Percentiles rank a stretch among this genome's conserved stretches.
These are phyloP conservation scores for Omphaloscelis lunosa DNA, from an alignment of 2,888 invertebrate genomes.

Conservation along the genomic window DNA sequence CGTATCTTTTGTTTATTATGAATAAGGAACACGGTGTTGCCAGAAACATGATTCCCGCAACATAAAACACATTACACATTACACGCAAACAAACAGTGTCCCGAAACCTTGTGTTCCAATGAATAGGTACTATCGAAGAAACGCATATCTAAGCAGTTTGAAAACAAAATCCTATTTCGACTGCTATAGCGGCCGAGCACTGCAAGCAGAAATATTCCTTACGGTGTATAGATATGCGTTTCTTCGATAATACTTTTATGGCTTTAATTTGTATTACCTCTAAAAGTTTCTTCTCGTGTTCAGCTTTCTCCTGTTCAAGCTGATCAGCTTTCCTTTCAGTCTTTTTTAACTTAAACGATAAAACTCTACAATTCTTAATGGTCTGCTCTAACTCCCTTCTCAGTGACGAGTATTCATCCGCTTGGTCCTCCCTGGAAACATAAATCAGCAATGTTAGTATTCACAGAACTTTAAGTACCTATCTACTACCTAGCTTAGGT, in stretches of 20 bases:
- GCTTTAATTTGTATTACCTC: constrained; percentile 75
- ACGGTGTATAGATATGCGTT: too few species aligned
- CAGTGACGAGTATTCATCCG: constrained; percentile 98
- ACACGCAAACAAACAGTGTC: too few species aligned
- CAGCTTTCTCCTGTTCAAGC: constrained; percentile 95
- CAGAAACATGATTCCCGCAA: neutral
- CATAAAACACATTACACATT: too few species aligned
- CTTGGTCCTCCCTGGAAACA: constrained; percentile 96
- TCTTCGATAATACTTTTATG: neutral
- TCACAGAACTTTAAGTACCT: too few species aligned
- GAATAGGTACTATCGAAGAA: too few species aligned
- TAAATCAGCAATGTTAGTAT: neutral
- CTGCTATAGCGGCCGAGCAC: too few species aligned
- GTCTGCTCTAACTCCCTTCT: constrained; percentile 99
- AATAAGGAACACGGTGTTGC: too few species aligned
- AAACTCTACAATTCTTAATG: constrained; percentile 99
- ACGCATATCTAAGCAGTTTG: too few species aligned
- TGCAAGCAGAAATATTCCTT: too few species aligned
- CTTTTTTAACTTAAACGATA: constrained; percentile 99
- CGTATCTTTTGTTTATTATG: neutral
- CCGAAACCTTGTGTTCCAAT: too few species aligned
- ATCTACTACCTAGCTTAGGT: too few species aligned
- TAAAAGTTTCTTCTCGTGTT: constrained; percentile 93
- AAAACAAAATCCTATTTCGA: too few species aligned
- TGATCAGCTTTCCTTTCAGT: constrained; percentile 97